Base-by-base conservation (phyloP, 2,888 invertebrate genomes). In the Keiferia lycopersicella region DNA sequence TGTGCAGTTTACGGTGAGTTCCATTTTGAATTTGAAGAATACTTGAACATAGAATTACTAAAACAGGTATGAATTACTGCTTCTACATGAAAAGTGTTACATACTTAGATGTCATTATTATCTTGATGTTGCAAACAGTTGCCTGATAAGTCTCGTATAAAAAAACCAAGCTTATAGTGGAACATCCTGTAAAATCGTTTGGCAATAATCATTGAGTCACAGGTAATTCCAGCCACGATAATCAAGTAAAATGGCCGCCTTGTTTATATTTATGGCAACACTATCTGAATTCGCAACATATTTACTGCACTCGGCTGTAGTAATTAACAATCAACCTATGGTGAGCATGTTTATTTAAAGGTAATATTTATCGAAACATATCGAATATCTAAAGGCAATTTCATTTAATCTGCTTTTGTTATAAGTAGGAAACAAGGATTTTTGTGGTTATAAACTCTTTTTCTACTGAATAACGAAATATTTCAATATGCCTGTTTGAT, bases 221-320 rank as follows among this genome's bases (percentile, higher is more conserved):
- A 56, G 50, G 63, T 66, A 64, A 66, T 63, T 45, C 63, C 22
- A 48, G 39, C 56, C 65, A 45, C 51, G 39, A 61, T 61, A 66
- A 66, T 66, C 63, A 64, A 51, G 63, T 61, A 51, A 63, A 66
- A 50, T 58, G 61, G 63, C 14, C 39, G 20, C 14, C 20, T 30
- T 41, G 45, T 45, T 45, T 45, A 45, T 61, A 50, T 66, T 63
- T 63, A 66, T 63, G 20, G 65, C 48, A 50, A 51, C 60, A 57
- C 38, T 22, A 57, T 63, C 45, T 63, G 65, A 45, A 34, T 61
- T 61, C 34, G 34, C 60, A 3, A 45, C 39, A 38, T 59, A 38
- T 38, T 59, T 59, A 56, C 56, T 56, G 56, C 30, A 56, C 34
- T 56, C 34, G 30, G 56, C 8, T 16, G 56, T 34, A 56, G 56